phyloP scores from a whole-genome alignment of 2,888 invertebrate genomes.

The Lamproptera curius region DNA sequence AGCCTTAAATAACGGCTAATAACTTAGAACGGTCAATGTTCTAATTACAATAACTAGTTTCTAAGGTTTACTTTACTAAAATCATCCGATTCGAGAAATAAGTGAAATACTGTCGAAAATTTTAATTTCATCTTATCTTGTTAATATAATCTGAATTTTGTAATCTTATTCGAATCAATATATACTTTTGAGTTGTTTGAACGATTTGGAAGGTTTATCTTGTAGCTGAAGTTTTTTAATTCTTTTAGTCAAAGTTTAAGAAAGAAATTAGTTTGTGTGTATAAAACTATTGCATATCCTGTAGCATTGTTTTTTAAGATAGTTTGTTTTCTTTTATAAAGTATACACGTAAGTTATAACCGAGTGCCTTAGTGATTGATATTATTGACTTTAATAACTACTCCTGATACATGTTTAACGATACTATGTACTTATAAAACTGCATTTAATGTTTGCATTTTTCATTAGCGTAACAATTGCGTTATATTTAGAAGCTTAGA shows the following conservation, averaged over 20 bases:
- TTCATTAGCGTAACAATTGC: constrained; percentile 25
- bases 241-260: background rate
- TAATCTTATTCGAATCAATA: no score
- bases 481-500: constrained; percentile 21
- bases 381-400: background rate
- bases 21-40: background rate
- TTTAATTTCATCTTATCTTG: no score
- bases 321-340: no score
- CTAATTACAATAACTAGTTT: constrained; percentile 10
- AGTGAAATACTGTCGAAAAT: no score
- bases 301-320: background rate
- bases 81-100: no score
- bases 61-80: constrained; percentile 16
- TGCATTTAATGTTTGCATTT: constrained; percentile 39
- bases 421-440: constrained; percentile 19
- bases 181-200: no score
- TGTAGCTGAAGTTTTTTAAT: background rate
- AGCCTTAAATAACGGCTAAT: constrained; percentile 17
- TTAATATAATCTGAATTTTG: no score
- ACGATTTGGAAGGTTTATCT: background rate
- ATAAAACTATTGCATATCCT: background rate
- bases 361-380: background rate
- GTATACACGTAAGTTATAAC: no score
- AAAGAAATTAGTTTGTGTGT: background rate
- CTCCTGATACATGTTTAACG: no score